These are phyloP conservation scores for Rhadina sibilatrix DNA, from an alignment of 2,113 vertebrate species.

Conservation along the genomic window DNA sequence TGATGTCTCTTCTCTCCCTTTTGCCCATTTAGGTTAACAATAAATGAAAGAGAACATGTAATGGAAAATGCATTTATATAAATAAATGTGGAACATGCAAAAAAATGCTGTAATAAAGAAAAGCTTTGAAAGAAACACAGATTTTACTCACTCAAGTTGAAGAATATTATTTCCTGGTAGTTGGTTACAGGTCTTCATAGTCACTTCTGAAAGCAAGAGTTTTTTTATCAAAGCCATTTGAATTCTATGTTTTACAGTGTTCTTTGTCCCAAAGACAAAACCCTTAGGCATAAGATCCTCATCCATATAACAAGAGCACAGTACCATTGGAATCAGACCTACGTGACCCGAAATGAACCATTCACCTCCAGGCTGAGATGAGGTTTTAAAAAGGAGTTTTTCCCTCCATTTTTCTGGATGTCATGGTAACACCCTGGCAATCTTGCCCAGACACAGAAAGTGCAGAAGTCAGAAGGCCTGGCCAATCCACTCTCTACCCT, in stretches of 20 bases:
- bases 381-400: not conserved
- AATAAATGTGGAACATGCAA: not conserved
- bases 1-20: not conserved
- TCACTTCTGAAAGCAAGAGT: not conserved
- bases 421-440: not conserved
- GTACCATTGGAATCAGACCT: not conserved
- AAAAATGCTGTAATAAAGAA: not conserved
- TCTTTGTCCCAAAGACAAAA: not conserved
- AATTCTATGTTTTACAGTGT: not conserved
- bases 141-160: not conserved
- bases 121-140: not conserved
- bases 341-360: not conserved
- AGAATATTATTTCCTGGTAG: not conserved
- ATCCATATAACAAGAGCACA: not conserved
- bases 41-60: not conserved
- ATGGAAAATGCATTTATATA: not conserved
- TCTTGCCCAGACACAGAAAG: not conserved
- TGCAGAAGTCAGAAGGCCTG: not conserved
- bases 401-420: not conserved
- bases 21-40: not conserved
- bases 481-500: not conserved
- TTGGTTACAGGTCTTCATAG: not conserved
- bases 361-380: not conserved
- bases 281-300: not conserved
- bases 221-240: not conserved